Evolutionary conservation across 2,113 vertebrate species (phyloP).

Genomic region (Zosterops pallidus): DNA sequence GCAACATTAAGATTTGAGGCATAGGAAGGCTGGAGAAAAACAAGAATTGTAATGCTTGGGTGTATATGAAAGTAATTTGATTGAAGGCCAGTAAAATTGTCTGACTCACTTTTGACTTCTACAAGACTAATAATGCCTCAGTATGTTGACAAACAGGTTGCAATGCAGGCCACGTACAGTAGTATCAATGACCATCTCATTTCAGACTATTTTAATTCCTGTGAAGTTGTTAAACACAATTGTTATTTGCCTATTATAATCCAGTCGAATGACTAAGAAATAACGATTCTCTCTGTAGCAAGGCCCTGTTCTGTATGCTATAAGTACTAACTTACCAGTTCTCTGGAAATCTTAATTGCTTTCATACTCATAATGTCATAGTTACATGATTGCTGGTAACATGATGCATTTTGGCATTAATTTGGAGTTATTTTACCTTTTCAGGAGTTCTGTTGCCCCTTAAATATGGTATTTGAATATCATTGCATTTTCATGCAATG

Average conservation of each 20-base stretch:
- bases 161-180: background rate
- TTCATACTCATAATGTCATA: background rate
- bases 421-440: background rate
- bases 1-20: background rate
- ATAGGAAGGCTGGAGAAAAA: background rate
- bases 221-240: background rate
- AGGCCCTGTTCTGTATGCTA: background rate
- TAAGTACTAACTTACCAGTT: background rate
- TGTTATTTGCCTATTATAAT: background rate
- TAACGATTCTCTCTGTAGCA: background rate
- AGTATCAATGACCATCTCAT: background rate
- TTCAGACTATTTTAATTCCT: background rate
- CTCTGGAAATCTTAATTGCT: background rate
- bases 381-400: background rate
- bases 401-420: background rate
- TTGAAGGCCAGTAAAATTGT: background rate
- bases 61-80: background rate
- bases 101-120: background rate
- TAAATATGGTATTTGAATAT: background rate
- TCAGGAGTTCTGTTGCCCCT: background rate
- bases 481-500: background rate
- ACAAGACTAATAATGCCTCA: background rate
- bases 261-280: background rate
- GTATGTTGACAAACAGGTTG: background rate
- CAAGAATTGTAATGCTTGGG: background rate